These are phyloP conservation scores for Myotis brandtii DNA, from an alignment of 2,113 vertebrate genomes.

Conservation along the genomic window DNA sequence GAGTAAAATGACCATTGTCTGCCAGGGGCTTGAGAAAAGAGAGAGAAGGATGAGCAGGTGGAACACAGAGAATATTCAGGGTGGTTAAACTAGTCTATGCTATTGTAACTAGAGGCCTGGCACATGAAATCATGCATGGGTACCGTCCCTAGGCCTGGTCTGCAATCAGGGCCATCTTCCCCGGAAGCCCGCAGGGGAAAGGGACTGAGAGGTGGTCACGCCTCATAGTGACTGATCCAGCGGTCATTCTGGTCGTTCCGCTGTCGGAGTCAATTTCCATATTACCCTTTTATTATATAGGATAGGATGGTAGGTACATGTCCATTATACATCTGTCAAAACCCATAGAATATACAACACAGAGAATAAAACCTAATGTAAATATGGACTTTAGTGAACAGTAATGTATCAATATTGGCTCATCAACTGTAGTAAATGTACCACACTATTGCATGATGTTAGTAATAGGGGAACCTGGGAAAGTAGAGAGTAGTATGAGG, in stretches of 20 bases:
- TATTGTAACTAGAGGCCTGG: not conserved
- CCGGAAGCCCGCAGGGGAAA: no score
- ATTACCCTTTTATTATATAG: no score
- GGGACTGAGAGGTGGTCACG: no score
- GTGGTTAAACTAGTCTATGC: not conserved
- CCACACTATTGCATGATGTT: not conserved
- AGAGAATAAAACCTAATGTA: not conserved
- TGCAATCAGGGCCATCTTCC: no score
- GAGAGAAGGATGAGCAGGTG: not conserved
- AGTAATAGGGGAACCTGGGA: not conserved
- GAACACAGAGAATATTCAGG: not conserved
- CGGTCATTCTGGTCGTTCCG: no score
- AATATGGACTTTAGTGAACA: not conserved
- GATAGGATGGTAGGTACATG: not conserved
- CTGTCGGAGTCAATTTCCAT: no score
- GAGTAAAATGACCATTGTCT: not conserved
- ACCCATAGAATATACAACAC: not conserved
- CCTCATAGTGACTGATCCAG: no score
- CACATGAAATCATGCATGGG: no score
- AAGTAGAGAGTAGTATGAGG: not conserved
- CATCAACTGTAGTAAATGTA: not conserved
- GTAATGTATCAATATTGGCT: not conserved
- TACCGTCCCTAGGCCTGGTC: no score
- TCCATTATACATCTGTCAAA: not conserved
- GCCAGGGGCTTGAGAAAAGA: not conserved